Conservation (phyloP, 2,888 invertebrate species). For the Gari tellinella region DNA sequence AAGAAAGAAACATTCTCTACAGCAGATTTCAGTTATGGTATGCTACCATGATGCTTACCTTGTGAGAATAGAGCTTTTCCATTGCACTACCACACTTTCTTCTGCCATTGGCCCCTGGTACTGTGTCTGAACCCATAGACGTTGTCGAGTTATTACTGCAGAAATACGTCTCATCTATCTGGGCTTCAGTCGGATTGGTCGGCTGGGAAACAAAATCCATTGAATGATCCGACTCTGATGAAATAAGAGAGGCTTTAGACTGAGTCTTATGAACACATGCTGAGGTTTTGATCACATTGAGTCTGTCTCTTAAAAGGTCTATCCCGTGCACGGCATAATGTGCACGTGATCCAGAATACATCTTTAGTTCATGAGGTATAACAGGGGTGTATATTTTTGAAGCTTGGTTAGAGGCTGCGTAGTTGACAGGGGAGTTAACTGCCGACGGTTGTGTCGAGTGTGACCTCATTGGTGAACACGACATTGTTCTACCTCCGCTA, state of each 20-base stretch:
- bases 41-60: constrained; percentile 35
- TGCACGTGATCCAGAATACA: constrained; percentile 52
- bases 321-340: constrained; percentile 59
- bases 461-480: constrained; percentile 66
- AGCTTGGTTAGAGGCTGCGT: constrained; percentile 43
- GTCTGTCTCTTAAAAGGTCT: constrained; percentile 55
- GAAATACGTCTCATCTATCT: constrained; percentile 69
- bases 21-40: background rate
- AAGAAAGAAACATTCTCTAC: too few relatives aligned
- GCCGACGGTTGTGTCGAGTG: constrained; percentile 53
- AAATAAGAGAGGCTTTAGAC: constrained; percentile 75
- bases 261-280: constrained; percentile 72
- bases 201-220: constrained; percentile 69
- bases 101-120: constrained; percentile 64
- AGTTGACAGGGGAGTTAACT: constrained; percentile 63
- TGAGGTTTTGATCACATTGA: constrained; percentile 64
- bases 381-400: constrained; percentile 67
- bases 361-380: constrained; percentile 66
- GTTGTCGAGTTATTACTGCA: constrained; percentile 75
- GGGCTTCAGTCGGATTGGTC: constrained; percentile 52
- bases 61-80: constrained; percentile 56
- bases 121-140: constrained; percentile 75
- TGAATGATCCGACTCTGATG: constrained; percentile 77
- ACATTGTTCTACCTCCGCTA: constrained; percentile 66
- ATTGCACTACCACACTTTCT: constrained; percentile 59